Percentiles rank a stretch among this genome's conserved stretches.
These are phyloP conservation scores for Drosophila littoralis DNA, from an alignment of 1,140 invertebrate species.

Conservation along the genomic window DNA sequence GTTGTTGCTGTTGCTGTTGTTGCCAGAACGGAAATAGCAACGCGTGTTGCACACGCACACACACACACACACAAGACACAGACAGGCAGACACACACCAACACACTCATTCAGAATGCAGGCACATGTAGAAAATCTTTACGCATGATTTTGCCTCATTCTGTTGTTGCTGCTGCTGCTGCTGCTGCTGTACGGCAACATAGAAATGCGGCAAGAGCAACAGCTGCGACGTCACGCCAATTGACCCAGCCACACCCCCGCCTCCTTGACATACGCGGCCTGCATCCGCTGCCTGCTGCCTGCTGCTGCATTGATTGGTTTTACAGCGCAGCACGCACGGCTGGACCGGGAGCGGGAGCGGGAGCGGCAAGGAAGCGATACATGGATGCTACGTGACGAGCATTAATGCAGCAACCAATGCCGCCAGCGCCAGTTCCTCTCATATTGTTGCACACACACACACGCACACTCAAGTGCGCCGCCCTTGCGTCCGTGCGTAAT, in stretches of 20 bases:
- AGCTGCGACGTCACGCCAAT: constrained; percentile 28
- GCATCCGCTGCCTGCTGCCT: constrained; percentile 10
- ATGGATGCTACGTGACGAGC: constrained; percentile 57
- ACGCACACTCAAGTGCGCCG: constrained; percentile 1
- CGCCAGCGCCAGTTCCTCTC: not conserved
- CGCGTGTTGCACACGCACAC: constrained; percentile 44
- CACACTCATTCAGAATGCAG: constrained; percentile 45
- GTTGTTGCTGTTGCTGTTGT: constrained; percentile 16
- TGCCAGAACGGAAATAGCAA: constrained; percentile 69
- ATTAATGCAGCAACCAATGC: constrained; percentile 54
- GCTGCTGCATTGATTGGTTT: constrained; percentile 58
- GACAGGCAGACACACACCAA: constrained; percentile 14
- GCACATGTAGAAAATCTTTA: constrained; percentile 63
- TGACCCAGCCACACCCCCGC: constrained; percentile 31
- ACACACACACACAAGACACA: constrained; percentile 19
- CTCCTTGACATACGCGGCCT: constrained; percentile 6
- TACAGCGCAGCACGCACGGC: constrained; percentile 32
- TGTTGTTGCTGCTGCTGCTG: constrained; percentile 39
- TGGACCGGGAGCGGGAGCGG: constrained; percentile 19
- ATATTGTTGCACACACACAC: not conserved
- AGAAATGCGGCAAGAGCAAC: constrained; percentile 5
- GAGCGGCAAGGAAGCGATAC: constrained; percentile 3
- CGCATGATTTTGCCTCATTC: constrained; percentile 73
- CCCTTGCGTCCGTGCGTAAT: constrained; percentile 45
- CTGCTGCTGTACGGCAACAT: not conserved